Evolutionary conservation across 2,797 vertebrate species (phyloP), one percentile per base, ranked within the genome.

Genomic region (Pseudotriccus pelzelni): DNA sequence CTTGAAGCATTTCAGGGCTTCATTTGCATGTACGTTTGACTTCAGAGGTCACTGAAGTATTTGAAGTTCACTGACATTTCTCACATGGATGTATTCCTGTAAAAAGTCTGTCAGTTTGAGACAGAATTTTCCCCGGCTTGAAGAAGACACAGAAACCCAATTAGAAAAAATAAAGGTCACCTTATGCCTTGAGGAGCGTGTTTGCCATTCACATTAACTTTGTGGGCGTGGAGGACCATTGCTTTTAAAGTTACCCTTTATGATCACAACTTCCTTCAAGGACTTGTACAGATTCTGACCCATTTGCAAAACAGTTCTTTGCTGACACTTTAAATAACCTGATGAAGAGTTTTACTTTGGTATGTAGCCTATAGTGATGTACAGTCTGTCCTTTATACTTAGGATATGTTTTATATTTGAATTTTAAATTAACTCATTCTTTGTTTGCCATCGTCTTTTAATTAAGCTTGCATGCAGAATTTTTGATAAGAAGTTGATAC

Each of bases 391-490:
- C 34, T 89, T 94, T 86, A 32, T 62, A 83, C 55, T 28, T 90
- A 25, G 44, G n/a, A 13, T 88, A 20, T 77, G 25, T 80, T 94
- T 94, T 77, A 11, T 63, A 68, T 84, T 94, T 85, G 21, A 62
- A 73, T 81, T 91, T 88, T n/a, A 92, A 92, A 70, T 74, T 21
- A 59, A 39, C 19, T 81, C 16, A 13, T 77, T 36, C 60, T 84
- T 94, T 91, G n/a, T 73, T 94, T 93, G 28, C 39, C 22, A n/a
- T 74, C 41, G 43, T 95, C 75, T 78, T 87, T 92, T 91, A 85
- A 67, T 89, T 93, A 89, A 73, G 39, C 24, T 95, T 80, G 23
- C 46, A 30, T 59, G 27, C 39, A 81, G 82, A 62, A 12, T 59
- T 90, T 94, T 94, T 91, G 67, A 78, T 80, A 87, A 89, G 60